Percentiles rank a stretch among this genome's conserved stretches.
Evolutionary conservation across 2,113 vertebrate species (phyloP).

Genomic region (Onychorhynchus coronatus): DNA sequence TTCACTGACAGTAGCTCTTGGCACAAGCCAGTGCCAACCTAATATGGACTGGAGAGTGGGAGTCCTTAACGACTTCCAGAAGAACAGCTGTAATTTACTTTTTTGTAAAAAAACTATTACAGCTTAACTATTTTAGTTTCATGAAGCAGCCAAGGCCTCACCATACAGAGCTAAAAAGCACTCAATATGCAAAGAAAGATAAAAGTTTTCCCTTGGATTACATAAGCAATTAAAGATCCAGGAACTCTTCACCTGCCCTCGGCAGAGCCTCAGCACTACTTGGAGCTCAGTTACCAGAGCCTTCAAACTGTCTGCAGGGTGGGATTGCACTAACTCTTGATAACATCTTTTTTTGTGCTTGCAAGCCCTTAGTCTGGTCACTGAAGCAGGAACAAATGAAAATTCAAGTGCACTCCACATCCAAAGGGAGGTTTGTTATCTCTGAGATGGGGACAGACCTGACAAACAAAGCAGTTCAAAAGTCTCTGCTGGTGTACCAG

Average conservation of each 20-base stretch:
- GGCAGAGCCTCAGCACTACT: neutral
- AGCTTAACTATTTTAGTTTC: neutral
- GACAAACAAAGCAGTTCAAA: neutral
- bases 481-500: neutral
- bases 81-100: neutral
- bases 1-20: slow-evolving; percentile 48
- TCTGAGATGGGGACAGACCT: neutral
- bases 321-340: neutral
- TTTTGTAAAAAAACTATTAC: neutral
- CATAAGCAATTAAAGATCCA: neutral
- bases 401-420: neutral
- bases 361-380: neutral
- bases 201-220: neutral
- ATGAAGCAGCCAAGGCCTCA: neutral
- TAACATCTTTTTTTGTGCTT: neutral
- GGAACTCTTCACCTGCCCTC: neutral
- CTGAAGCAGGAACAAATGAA: slow-evolving; percentile 11
- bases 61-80: slow-evolving; percentile 34
- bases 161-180: neutral
- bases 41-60: neutral
- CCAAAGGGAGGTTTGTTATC: neutral
- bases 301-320: neutral
- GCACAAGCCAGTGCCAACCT: neutral
- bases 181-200: neutral
- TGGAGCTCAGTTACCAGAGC: neutral